A percentile compares a stretch with the other conserved stretches of the same genome.
Conservation (phyloP, 2,113 vertebrate genomes). For the Mirounga angustirostris region DNA sequence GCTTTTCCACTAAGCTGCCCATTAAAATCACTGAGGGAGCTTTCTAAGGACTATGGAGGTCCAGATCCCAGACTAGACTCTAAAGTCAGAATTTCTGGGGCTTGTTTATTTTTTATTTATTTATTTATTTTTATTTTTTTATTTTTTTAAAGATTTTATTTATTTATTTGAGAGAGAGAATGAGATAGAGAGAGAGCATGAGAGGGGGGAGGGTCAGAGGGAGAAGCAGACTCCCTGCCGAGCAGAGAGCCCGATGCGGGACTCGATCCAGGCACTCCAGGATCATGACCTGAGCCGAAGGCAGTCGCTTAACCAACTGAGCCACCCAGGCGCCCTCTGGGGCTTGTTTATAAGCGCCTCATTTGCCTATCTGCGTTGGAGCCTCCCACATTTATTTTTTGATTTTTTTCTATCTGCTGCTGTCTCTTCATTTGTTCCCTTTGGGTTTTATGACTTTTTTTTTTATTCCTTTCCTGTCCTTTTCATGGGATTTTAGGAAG, state of each 20-base stretch:
- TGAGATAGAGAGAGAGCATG: too few species aligned
- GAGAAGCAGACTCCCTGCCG: too few species aligned
- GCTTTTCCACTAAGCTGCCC: not conserved
- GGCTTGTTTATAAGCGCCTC: not conserved
- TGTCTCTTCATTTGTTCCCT: not conserved
- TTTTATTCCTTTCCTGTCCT: not conserved
- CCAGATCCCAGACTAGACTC: not conserved
- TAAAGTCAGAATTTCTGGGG: not conserved
- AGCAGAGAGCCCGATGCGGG: too few species aligned
- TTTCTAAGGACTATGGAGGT: not conserved
- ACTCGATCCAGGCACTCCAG: too few species aligned
- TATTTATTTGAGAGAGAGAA: too few species aligned
- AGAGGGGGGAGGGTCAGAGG: too few species aligned
- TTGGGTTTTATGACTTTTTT: not conserved
- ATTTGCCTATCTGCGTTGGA: not conserved
- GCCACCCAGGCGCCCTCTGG: not conserved
- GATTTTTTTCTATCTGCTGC: not conserved
- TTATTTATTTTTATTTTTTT: too few species aligned
- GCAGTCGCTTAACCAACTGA: too few species aligned
- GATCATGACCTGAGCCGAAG: too few species aligned
- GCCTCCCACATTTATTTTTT: not conserved
- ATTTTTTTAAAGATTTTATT: too few species aligned
- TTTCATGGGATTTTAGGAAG: slow-evolving; percentile 37
- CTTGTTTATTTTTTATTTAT: not conserved
- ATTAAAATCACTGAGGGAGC: not conserved